phyloP scores from a whole-genome alignment of 2,113 vertebrate species.

The Caracal caracal region DNA sequence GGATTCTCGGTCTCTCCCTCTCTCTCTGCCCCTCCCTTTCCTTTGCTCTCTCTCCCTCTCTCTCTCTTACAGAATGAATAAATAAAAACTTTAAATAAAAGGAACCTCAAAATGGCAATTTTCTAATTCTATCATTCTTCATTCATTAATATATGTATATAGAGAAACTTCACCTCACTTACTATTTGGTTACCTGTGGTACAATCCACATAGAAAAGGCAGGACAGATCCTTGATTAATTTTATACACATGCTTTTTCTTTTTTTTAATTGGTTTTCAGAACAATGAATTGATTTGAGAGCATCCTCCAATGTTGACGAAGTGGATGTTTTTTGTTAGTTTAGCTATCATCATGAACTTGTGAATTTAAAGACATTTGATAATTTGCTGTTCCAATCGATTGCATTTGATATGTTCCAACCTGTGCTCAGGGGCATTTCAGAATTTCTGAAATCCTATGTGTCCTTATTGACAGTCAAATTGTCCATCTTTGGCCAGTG shows the following conservation, averaged over 20 bases:
- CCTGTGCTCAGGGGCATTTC: not conserved
- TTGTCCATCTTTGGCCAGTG: not conserved
- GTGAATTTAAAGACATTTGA: not conserved
- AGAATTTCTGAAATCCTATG: not conserved
- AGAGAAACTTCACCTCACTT: not conserved
- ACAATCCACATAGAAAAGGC: not conserved
- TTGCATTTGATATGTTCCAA: not conserved
- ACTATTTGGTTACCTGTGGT: not conserved
- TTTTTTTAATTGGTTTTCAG: not conserved
- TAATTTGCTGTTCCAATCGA: not conserved
- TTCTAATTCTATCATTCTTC: not conserved
- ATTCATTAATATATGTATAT: not conserved
- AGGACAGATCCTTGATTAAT: not conserved
- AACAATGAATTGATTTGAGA: not conserved
- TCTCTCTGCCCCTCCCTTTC: too few relatives aligned
- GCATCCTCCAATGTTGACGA: not conserved
- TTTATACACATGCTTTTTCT: not conserved
- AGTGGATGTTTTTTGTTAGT: not conserved
- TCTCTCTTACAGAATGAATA: too few relatives aligned
- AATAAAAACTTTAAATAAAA: too few relatives aligned
- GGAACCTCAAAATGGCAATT: not conserved
- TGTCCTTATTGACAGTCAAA: not conserved
- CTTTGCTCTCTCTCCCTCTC: too few relatives aligned
- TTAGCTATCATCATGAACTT: not conserved
- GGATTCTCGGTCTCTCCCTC: too few relatives aligned